Conservation (phyloP, 2,888 invertebrate species). For the Meghimatium bilineatum region DNA sequence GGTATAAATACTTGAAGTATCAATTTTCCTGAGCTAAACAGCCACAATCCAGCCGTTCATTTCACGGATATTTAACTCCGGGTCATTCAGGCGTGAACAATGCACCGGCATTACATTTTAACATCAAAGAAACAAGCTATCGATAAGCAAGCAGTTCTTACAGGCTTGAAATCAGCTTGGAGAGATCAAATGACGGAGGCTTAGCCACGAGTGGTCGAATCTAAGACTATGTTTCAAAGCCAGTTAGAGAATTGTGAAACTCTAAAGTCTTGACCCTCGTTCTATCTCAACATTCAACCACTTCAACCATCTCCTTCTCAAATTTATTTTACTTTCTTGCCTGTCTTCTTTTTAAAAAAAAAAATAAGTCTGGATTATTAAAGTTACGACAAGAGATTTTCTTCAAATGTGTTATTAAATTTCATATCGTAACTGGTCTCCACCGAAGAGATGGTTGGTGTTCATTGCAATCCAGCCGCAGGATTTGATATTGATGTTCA, state of each 20-base stretch:
- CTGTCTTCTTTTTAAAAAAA: too few relatives aligned
- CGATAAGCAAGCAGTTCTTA: slow-evolving; percentile 34
- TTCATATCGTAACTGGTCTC: too few relatives aligned
- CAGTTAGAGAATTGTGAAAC: slow-evolving; percentile 24
- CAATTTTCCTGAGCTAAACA: slow-evolving; percentile 29
- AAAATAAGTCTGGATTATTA: too few relatives aligned
- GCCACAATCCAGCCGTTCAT: slow-evolving; percentile 25
- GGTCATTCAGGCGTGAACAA: slow-evolving; percentile 27
- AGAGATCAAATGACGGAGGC: slow-evolving; percentile 31
- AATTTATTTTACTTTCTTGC: background rate
- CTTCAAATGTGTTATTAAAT: too few relatives aligned
- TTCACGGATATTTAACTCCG: slow-evolving; percentile 34
- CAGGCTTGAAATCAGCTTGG: slow-evolving; percentile 9
- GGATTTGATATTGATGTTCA: too few relatives aligned
- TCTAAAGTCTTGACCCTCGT: background rate
- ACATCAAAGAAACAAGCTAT: slow-evolving; percentile 38
- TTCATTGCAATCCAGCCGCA: too few relatives aligned
- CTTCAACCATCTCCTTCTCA: too few relatives aligned
- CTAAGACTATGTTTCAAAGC: background rate
- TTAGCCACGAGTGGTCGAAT: slow-evolving; percentile 20
- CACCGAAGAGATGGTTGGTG: too few relatives aligned
- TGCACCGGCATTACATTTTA: slow-evolving; percentile 39
- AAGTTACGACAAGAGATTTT: too few relatives aligned
- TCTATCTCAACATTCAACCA: background rate
- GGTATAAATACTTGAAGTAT: slow-evolving; percentile 38